Conservation (phyloP, 2,888 invertebrate species). For the Minunthozetes semirufus region DNA sequence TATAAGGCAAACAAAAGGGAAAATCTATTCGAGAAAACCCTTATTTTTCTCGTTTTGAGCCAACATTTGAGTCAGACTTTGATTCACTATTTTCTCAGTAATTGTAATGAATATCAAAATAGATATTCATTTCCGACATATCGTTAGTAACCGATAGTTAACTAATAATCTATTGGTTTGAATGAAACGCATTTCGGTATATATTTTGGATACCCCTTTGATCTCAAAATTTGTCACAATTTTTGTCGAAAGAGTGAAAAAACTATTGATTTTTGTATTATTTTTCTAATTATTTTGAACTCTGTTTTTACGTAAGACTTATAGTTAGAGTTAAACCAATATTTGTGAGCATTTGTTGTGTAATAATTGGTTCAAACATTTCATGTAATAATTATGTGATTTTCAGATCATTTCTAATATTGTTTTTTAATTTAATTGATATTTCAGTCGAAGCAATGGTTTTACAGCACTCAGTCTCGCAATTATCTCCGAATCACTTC, state of each 20-base stretch:
- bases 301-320: background rate
- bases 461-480: background rate
- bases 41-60: background rate
- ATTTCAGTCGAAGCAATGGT: constrained; percentile 6
- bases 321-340: background rate
- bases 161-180: constrained; percentile 7
- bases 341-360: background rate
- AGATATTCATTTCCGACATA: constrained; percentile 27
- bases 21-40: constrained; percentile 9
- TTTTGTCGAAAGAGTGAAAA: background rate
- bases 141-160: constrained; percentile 28
- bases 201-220: background rate
- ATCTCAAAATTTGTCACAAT: background rate
- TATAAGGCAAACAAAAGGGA: background rate
- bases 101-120: constrained; percentile 4
- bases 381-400: background rate
- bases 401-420: background rate
- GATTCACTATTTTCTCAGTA: background rate
- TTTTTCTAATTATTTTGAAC: background rate
- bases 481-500: constrained; percentile 23
- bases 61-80: background rate
- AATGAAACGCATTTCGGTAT: constrained; percentile 18
- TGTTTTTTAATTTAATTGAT: background rate
- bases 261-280: background rate
- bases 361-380: background rate